Percentiles rank a stretch among this genome's conserved stretches.
These are phyloP conservation scores for Eolophus roseicapilla DNA, from an alignment of 2,113 vertebrate genomes.

Conservation along the genomic window DNA sequence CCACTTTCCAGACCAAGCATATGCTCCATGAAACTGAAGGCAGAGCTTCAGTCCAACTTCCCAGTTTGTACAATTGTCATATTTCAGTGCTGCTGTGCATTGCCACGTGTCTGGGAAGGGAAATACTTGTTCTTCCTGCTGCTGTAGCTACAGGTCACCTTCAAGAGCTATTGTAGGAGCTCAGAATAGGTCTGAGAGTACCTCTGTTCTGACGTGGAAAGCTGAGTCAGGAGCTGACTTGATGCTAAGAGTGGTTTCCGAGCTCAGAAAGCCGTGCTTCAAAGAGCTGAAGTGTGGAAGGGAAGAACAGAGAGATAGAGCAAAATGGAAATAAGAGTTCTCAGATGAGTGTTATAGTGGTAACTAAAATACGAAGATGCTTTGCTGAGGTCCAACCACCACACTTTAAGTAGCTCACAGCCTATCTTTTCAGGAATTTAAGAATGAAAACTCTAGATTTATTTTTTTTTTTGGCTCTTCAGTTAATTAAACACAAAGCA, in stretches of 20 bases:
- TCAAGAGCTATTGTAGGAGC: neutral
- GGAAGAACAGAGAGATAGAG: neutral
- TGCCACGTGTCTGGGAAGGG: neutral
- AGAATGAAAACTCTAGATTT: neutral
- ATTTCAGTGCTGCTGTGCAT: neutral
- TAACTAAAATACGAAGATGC: neutral
- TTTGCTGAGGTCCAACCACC: neutral
- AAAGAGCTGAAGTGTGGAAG: constrained; percentile 10
- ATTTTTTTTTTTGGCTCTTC: neutral
- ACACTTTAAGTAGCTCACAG: neutral
- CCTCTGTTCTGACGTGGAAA: neutral
- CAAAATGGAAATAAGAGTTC: neutral
- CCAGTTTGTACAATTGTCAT: neutral
- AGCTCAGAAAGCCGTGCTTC: neutral
- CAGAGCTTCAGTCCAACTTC: neutral
- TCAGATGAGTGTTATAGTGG: neutral
- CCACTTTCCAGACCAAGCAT: neutral
- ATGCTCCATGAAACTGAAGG: neutral
- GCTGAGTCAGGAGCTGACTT: neutral
- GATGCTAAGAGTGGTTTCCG: neutral
- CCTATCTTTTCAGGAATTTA: neutral
- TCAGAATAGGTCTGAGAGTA: neutral
- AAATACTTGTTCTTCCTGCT: neutral
- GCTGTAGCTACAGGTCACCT: neutral
- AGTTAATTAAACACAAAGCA: neutral